A percentile compares a stretch with the other conserved stretches of the same genome.
phyloP scores from a whole-genome alignment of 2,113 vertebrate species.

The Hypocryptadius cinnamomeus region DNA sequence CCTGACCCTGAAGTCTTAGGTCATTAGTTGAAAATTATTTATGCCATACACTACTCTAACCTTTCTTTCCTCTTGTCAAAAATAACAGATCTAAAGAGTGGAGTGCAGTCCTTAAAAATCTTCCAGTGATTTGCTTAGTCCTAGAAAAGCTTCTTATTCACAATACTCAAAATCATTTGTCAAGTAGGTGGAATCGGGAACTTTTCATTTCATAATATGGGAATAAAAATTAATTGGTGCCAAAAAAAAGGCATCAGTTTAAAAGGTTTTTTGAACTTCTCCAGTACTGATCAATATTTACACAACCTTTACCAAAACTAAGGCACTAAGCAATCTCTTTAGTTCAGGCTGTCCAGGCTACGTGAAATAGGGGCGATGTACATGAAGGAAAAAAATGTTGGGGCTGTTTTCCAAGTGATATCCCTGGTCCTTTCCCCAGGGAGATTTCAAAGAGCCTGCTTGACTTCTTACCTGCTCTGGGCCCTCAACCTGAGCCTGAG shows the following conservation, averaged over 20 bases:
- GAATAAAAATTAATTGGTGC: neutral
- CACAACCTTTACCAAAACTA: neutral
- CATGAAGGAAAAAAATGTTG: neutral
- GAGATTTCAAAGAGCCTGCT: neutral
- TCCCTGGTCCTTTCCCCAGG: neutral
- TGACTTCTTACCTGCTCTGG: neutral
- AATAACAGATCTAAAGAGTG: neutral
- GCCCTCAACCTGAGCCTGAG: neutral
- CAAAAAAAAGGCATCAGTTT: neutral
- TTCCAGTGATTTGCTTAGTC: neutral
- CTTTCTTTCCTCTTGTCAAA: slow-evolving; percentile 18
- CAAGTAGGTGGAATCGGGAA: neutral
- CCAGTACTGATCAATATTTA: neutral
- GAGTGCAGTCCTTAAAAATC: neutral
- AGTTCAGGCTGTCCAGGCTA: neutral
- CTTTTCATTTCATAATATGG: neutral
- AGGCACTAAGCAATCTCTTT: neutral
- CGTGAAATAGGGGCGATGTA: neutral
- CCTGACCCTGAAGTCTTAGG: slow-evolving; percentile 24
- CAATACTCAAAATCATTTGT: neutral
- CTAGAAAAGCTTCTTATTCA: neutral
- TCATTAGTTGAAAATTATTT: slow-evolving; percentile 45
- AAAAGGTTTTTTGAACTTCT: neutral
- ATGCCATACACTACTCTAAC: neutral
- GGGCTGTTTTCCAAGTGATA: neutral